Conservation (phyloP, 1,140 invertebrate species). For the Drosophila trapezifrons region DNA sequence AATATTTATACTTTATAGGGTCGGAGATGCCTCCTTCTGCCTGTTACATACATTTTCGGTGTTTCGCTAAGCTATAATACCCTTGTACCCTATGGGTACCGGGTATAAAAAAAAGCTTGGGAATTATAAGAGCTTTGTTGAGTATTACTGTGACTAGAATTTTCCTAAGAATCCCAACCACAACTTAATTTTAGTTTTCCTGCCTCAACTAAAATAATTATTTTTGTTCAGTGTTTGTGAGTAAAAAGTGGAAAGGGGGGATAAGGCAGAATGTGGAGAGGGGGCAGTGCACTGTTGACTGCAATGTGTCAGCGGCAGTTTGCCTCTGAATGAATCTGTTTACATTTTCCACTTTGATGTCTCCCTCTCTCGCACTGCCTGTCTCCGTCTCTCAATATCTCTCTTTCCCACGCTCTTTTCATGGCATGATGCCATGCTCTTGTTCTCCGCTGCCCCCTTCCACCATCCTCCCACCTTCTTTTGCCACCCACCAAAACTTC, state of each 20-base stretch:
- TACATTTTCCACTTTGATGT: slow-evolving; percentile 72
- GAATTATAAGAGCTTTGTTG: too few species aligned
- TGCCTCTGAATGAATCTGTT: slow-evolving; percentile 77
- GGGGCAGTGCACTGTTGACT: slow-evolving; percentile 37
- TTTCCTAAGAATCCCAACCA: too few species aligned
- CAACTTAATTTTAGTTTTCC: too few species aligned
- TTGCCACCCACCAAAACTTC: slow-evolving; percentile 16
- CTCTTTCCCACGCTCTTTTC: slow-evolving; percentile 7
- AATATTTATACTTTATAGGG: too few species aligned
- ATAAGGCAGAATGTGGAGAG: background rate
- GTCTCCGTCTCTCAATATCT: slow-evolving; percentile 6
- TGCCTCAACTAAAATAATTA: fast-evolving
- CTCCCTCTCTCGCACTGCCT: slow-evolving; percentile 13
- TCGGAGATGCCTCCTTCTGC: too few species aligned
- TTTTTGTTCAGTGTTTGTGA: slow-evolving; percentile 1
- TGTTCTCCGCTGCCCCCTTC: background rate
- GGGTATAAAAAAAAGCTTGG: too few species aligned
- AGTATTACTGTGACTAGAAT: too few species aligned
- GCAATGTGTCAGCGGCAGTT: slow-evolving; percentile 75
- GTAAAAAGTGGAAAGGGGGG: background rate
- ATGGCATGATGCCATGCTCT: slow-evolving; percentile 25
- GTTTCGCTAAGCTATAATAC: too few species aligned
- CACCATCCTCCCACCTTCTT: background rate
- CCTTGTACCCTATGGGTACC: too few species aligned
- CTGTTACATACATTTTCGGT: too few species aligned